Conservation (phyloP, 2,797 vertebrate genomes). For the Malacoctenus gilli region DNA sequence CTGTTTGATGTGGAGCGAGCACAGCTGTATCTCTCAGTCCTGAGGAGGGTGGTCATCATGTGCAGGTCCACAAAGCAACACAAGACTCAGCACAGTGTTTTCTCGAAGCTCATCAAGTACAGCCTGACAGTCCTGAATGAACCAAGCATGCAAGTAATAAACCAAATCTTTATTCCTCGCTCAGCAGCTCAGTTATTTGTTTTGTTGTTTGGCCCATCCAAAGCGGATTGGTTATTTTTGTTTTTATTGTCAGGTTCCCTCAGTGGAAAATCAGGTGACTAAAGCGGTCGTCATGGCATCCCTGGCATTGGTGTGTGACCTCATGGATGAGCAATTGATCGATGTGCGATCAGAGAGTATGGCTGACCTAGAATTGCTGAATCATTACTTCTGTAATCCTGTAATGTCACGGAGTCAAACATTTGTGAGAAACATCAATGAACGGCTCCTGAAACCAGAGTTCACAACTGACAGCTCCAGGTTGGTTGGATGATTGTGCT, state of each 20-base stretch:
- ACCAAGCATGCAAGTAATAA: constrained; percentile 70
- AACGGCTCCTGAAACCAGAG: constrained; percentile 83
- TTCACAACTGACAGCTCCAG: constrained; percentile 49
- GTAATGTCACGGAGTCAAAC: constrained; percentile 39
- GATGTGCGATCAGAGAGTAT: constrained; percentile 62
- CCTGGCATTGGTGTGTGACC: constrained; percentile 81
- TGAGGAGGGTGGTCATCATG: constrained; percentile 79
- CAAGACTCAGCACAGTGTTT: constrained; percentile 68
- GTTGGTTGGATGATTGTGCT: constrained; percentile 40
- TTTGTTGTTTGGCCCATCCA: constrained; percentile 12
- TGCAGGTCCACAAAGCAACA: constrained; percentile 63
- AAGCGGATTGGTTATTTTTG: constrained; percentile 2
- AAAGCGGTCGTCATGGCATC: constrained; percentile 84
- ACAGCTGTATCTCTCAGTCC: constrained; percentile 85
- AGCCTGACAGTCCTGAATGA: constrained; percentile 80
- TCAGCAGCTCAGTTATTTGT: background rate
- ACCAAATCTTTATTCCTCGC: background rate
- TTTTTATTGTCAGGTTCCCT: constrained; percentile 82
- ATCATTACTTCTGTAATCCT: constrained; percentile 73
- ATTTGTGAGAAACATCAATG: constrained; percentile 73
- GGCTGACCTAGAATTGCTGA: constrained; percentile 72
- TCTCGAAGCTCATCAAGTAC: constrained; percentile 79
- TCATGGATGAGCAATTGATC: constrained; percentile 64
- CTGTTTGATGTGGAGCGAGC: constrained; percentile 83
- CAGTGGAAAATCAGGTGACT: constrained; percentile 83